Percentiles rank a stretch among this genome's conserved stretches.
Conservation (phyloP, 1,140 invertebrate genomes). For the Zeugodacus cucurbitae region DNA sequence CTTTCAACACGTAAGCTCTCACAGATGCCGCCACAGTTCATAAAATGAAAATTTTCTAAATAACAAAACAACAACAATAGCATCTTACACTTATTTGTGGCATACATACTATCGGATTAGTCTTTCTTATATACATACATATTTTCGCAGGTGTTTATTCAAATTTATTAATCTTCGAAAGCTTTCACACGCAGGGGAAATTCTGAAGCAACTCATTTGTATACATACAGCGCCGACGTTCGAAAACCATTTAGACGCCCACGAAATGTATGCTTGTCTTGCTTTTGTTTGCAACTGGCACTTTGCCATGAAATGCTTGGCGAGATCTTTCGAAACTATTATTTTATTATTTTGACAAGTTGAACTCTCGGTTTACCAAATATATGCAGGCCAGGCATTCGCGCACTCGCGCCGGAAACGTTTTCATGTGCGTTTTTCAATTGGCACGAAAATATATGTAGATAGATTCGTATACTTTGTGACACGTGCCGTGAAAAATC, state of each 20-base stretch:
- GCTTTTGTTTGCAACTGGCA: background rate
- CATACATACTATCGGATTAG: background rate
- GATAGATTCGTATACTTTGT: background rate
- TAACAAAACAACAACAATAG: background rate
- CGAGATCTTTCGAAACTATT: background rate
- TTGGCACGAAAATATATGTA: background rate
- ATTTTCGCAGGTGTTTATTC: background rate
- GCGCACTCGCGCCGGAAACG: background rate
- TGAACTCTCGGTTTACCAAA: constrained; percentile 8
- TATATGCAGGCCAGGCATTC: background rate
- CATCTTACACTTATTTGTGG: background rate
- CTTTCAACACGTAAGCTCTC: background rate
- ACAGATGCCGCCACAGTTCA: background rate
- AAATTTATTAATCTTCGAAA: background rate
- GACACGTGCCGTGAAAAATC: background rate
- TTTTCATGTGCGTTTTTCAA: background rate
- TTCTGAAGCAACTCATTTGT: background rate
- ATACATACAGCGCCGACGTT: background rate
- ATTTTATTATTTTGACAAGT: constrained; percentile 33
- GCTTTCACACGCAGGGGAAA: background rate
- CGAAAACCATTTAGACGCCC: background rate
- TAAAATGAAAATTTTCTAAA: background rate
- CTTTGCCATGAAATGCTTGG: background rate
- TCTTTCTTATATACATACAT: background rate
- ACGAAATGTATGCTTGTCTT: background rate